Evolutionary conservation across 2,113 vertebrate species (phyloP), one percentile per base, ranked within the genome.

Genomic region (Ptychochromis oligacanthus): DNA sequence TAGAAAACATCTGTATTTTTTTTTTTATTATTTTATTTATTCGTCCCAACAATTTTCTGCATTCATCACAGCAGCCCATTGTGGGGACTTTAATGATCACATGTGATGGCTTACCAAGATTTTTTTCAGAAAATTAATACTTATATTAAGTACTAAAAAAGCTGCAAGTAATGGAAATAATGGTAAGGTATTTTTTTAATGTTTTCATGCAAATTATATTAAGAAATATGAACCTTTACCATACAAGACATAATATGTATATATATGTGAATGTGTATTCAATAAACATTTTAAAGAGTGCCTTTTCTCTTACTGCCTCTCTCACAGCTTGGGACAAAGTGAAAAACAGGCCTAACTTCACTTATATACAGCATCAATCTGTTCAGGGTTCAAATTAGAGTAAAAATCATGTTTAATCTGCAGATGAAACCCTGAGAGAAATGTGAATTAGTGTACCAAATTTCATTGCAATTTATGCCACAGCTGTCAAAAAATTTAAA

Each of bases 181-280:
- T 28, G 0, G 0, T 58, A 58, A 58, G 24, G 57, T 17, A 24
- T 58, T 40, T 40, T 38, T 40, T 36, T 36, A 36, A 10, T 40
- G 7, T 40, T 57, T 49, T 11, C 6, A 13, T 43, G 40, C 11
- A 13, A 43, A 43, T 43, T 6, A 2, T 15, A 49, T 49, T 58
- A 17, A 58, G 22, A 24, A 28, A 15, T 0, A 7, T 58, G 24
- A 15, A 31, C 24, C 13, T 59, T 28, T 0, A 59, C 24, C 15
- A 28, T 17, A 28, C 12, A 59, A 28, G 6, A 58, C 57, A 58
- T 12, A 3, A 22, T 12, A 15, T 58, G 6, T 15, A 58, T 58
- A 13, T 59, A 7, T 59, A 8, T 15, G 14, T 17, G 22, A 0
- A 28, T 58, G 13, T 24, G 2, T 58, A 14, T 14, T 24, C 24